Evolutionary conservation across 2,888 invertebrate species (phyloP).

Genomic region (Euphydryas editha): DNA sequence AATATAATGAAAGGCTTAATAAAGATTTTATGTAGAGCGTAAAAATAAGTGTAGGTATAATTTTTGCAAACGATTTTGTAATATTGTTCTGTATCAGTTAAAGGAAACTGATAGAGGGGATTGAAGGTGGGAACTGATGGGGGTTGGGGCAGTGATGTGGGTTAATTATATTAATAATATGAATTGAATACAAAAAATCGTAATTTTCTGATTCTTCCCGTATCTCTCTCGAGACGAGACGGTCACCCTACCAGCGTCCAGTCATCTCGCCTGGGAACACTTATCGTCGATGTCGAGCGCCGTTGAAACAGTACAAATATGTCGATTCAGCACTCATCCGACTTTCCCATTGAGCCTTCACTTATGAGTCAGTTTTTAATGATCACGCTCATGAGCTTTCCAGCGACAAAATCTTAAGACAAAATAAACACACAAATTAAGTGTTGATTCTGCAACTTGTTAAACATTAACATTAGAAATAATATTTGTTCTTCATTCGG

Average conservation of each 20-base stretch:
- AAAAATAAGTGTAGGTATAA: too few species aligned
- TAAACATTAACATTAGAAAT: not conserved
- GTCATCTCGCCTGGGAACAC: constrained; percentile 70
- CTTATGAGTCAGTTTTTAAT: constrained; percentile 67
- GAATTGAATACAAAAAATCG: too few species aligned
- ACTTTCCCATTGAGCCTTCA: constrained; percentile 53
- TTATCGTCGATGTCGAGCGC: constrained; percentile 56
- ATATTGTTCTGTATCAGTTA: too few species aligned
- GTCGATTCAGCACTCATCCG: constrained; percentile 59
- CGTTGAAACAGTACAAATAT: constrained; percentile 63
- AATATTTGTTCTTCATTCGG: not conserved
- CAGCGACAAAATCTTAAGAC: constrained; percentile 9
- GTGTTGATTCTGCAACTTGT: not conserved
- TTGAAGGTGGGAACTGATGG: too few species aligned
- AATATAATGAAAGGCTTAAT: too few species aligned
- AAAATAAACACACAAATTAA: constrained; percentile 4
- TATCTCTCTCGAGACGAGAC: not conserved
- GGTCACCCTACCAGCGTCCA: constrained; percentile 49
- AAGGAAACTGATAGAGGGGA: too few species aligned
- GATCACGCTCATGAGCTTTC: constrained; percentile 51
- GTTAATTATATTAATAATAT: too few species aligned
- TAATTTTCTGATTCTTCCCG: not conserved
- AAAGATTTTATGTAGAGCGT: too few species aligned
- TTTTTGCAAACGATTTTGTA: too few species aligned
- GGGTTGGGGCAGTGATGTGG: too few species aligned